These are phyloP conservation scores for Antennarius striatus DNA, from an alignment of 2,113 vertebrate species.

Conservation along the genomic window DNA sequence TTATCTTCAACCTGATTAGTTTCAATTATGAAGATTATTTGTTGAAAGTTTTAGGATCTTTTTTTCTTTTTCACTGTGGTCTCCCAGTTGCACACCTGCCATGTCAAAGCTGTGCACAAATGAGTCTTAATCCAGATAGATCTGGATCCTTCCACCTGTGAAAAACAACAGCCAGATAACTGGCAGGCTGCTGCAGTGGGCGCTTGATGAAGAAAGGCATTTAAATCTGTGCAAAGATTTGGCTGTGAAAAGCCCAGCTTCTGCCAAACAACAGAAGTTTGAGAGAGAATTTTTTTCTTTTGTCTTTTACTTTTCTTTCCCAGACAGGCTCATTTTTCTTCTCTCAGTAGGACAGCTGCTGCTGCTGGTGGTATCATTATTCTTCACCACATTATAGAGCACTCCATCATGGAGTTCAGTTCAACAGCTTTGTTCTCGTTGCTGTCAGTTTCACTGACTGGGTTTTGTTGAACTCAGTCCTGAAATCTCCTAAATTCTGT, in stretches of 20 bases:
- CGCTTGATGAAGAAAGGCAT: slow-evolving; percentile 50
- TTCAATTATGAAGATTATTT: not conserved
- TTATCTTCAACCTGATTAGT: too few species aligned
- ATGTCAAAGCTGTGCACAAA: not conserved
- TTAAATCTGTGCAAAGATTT: slow-evolving; percentile 56
- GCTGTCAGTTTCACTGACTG: slow-evolving; percentile 49
- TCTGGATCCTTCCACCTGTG: slow-evolving; percentile 33
- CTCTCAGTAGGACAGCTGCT: slow-evolving; percentile 47
- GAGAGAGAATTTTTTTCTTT: slow-evolving; percentile 43
- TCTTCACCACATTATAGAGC: slow-evolving; percentile 53
- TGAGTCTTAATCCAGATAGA: slow-evolving; percentile 13
- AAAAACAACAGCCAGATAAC: slow-evolving; percentile 46
- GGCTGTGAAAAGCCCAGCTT: slow-evolving; percentile 54
- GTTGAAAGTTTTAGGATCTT: slow-evolving; percentile 9
- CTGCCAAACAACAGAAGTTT: slow-evolving; percentile 70
- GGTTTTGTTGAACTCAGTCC: slow-evolving; percentile 31
- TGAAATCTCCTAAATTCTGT: slow-evolving; percentile 54
- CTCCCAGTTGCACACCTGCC: slow-evolving; percentile 19
- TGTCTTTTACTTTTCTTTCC: slow-evolving; percentile 51
- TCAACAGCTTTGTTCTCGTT: slow-evolving; percentile 42
- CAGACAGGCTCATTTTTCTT: slow-evolving; percentile 69
- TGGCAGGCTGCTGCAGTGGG: slow-evolving; percentile 29
- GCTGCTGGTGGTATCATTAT: slow-evolving; percentile 63
- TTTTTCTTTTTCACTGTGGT: not conserved
- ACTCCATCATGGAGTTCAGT: slow-evolving; percentile 46